phyloP scores from a whole-genome alignment of 2,888 invertebrate genomes.

The Endotricha flammealis region DNA sequence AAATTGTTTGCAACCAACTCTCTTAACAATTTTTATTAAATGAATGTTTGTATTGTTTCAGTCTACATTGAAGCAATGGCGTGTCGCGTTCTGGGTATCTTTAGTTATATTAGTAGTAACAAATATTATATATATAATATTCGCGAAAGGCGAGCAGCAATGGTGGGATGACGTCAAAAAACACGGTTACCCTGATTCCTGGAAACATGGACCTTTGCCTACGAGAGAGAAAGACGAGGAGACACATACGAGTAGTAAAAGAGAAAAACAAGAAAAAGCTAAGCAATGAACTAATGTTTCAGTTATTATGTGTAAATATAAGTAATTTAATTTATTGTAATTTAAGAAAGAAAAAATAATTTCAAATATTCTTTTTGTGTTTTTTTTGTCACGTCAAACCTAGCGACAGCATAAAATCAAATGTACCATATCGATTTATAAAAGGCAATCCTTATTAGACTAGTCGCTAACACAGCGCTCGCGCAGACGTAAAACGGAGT shows the following conservation, averaged over 20 bases:
- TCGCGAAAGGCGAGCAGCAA: constrained; percentile 85
- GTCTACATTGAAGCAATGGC: constrained; percentile 84
- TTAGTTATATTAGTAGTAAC: constrained; percentile 82
- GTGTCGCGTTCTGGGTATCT: constrained; percentile 88
- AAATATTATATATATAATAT: constrained; percentile 82
- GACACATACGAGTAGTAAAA: constrained; percentile 24
- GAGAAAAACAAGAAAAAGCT: constrained; percentile 30
- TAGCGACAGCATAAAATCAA: no score
- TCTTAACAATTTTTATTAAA: neutral
- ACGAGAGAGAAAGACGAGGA: constrained; percentile 42
- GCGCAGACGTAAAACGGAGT: no score
- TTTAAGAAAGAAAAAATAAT: no score
- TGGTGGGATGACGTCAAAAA: constrained; percentile 84
- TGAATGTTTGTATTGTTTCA: constrained; percentile 35
- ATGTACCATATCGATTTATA: no score
- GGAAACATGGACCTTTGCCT: constrained; percentile 61
- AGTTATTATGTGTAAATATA: constrained; percentile 5
- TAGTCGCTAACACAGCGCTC: no score
- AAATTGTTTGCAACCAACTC: no score
- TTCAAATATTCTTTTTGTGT: no score
- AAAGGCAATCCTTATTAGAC: no score
- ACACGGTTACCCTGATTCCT: constrained; percentile 59
- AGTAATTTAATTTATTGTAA: constrained; percentile 16
- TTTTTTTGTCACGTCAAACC: no score
- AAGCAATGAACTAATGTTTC: constrained; percentile 28